Conservation (phyloP, 1,140 invertebrate genomes). For the Oreohelix idahoensis region DNA sequence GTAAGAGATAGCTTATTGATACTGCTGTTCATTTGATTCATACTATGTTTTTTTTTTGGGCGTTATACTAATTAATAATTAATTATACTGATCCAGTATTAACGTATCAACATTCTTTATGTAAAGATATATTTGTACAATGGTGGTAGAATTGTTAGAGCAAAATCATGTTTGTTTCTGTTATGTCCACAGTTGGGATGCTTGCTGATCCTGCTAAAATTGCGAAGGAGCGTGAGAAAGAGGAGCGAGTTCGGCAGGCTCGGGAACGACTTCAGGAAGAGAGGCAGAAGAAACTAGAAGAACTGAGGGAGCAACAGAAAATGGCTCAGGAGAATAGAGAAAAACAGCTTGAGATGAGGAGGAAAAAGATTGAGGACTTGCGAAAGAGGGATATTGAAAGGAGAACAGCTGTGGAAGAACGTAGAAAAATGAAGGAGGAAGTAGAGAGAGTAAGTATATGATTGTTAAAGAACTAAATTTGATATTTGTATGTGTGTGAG, state of each 20-base stretch:
- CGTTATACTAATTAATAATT: too few relatives aligned
- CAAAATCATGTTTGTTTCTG: too few relatives aligned
- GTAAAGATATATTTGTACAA: too few relatives aligned
- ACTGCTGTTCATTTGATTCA: too few relatives aligned
- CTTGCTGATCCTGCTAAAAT: constrained; percentile 55
- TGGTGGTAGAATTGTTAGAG: too few relatives aligned
- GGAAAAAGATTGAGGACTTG: constrained; percentile 67
- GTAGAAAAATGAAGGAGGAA: constrained; percentile 59
- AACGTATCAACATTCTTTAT: too few relatives aligned
- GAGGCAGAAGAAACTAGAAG: constrained; percentile 63
- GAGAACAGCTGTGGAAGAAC: constrained; percentile 62
- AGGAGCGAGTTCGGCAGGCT: constrained; percentile 61
- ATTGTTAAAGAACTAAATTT: neutral
- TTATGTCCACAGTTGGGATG: constrained; percentile 20
- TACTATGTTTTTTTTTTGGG: too few relatives aligned
- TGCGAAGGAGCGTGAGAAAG: constrained; percentile 64
- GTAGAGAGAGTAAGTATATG: constrained; percentile 58
- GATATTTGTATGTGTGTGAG: too few relatives aligned
- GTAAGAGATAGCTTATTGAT: too few relatives aligned
- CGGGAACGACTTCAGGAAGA: constrained; percentile 63
- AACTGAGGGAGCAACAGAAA: constrained; percentile 65
- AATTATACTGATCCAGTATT: too few relatives aligned
- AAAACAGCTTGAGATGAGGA: constrained; percentile 62
- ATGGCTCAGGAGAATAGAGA: constrained; percentile 67
- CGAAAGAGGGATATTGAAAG: constrained; percentile 63